Conservation (phyloP, 1,140 invertebrate genomes). For the Batillaria attramentaria region DNA sequence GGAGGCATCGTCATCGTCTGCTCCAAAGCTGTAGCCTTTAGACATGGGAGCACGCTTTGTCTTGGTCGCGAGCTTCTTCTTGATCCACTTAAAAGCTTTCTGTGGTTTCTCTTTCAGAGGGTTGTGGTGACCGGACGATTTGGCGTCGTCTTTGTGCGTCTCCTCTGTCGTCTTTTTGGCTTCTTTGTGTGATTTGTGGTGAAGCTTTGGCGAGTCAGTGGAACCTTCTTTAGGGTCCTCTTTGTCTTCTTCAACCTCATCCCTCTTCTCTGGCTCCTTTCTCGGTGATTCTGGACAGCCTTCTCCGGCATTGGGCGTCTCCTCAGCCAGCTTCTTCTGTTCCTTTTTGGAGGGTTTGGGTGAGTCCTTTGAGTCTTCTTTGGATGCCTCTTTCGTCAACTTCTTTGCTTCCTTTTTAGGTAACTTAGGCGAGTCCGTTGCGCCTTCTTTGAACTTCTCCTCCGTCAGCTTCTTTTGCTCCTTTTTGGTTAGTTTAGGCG, state of each 20-base stretch:
- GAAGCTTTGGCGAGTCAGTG: background rate
- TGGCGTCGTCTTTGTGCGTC: no score
- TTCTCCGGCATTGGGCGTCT: no score
- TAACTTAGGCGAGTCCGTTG: background rate
- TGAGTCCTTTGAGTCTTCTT: slow-evolving; percentile 21
- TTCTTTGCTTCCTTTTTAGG: background rate
- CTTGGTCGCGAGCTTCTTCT: slow-evolving; percentile 13
- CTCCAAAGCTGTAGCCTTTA: slow-evolving; percentile 10
- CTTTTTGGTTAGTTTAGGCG: background rate
- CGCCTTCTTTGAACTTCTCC: slow-evolving; percentile 21
- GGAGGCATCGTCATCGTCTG: background rate
- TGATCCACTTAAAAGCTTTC: slow-evolving; percentile 16
- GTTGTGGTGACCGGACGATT: no score
- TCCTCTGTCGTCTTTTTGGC: no score
- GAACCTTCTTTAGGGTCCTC: background rate
- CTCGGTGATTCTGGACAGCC: background rate
- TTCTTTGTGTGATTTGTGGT: no score
- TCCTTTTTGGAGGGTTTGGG: background rate
- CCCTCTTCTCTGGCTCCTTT: background rate
- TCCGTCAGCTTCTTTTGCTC: slow-evolving; percentile 9
- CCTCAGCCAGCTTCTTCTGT: background rate
- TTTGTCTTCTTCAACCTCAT: no score
- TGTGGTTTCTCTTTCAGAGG: no score
- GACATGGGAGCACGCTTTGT: background rate
- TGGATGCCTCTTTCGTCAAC: slow-evolving; percentile 11